phyloP scores from a whole-genome alignment of 1,140 invertebrate species.

The Aphaenogaster ashmeadi region DNA sequence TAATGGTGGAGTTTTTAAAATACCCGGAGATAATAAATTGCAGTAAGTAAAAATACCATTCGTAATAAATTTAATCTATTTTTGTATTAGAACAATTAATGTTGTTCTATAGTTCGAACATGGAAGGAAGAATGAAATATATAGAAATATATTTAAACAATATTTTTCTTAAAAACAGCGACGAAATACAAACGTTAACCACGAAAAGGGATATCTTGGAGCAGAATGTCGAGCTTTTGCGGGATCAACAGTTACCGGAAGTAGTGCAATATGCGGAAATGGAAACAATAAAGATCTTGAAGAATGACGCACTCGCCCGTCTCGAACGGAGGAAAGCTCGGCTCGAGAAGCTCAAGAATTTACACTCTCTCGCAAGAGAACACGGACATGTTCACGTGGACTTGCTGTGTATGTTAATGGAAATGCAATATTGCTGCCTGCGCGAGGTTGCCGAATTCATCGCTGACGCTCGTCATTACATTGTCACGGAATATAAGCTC shows the following conservation, averaged over 20 bases:
- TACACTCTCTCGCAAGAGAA: constrained; percentile 78
- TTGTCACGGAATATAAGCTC: constrained; percentile 81
- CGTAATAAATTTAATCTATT: constrained; percentile 64
- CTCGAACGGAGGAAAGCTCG: constrained; percentile 74
- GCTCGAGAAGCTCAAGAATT: constrained; percentile 78
- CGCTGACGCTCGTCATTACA: constrained; percentile 79
- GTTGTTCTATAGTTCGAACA: not conserved
- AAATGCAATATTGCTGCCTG: constrained; percentile 79
- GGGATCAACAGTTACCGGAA: constrained; percentile 76
- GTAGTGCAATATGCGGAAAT: constrained; percentile 76
- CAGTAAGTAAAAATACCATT: constrained; percentile 67
- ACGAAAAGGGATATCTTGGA: constrained; percentile 80
- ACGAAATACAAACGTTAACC: constrained; percentile 79
- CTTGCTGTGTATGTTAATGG: constrained; percentile 83
- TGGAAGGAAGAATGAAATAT: not conserved
- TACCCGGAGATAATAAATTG: constrained; percentile 72
- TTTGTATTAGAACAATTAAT: not conserved
- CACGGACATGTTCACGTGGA: constrained; percentile 82
- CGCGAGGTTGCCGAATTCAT: constrained; percentile 81
- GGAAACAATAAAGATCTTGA: constrained; percentile 77
- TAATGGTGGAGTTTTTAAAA: constrained; percentile 78
- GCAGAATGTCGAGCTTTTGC: constrained; percentile 79
- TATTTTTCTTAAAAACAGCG: constrained; percentile 69
- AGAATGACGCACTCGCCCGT: constrained; percentile 73
- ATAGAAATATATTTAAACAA: constrained; percentile 14